Evolutionary conservation across 2,113 vertebrate species (phyloP).

Genomic region (Boleophthalmus pectinirostris): DNA sequence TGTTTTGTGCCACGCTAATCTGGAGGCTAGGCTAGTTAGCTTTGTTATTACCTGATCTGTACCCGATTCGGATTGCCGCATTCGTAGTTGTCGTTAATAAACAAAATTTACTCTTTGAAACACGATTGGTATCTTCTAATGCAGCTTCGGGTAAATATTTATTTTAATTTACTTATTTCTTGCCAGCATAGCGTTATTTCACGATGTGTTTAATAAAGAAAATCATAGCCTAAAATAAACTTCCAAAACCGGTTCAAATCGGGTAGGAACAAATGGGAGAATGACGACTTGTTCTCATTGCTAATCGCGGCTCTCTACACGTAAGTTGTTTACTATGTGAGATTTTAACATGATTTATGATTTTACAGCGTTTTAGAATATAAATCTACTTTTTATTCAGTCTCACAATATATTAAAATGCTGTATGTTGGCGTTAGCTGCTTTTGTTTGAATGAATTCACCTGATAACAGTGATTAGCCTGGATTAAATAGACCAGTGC

Average conservation of each 20-base stretch:
- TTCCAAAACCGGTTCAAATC: not conserved
- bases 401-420: not conserved
- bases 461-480: not conserved
- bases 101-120: not conserved
- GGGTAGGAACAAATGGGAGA: not conserved
- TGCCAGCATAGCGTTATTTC: not conserved
- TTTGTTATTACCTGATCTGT: not conserved
- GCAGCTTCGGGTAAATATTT: not conserved
- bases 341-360: not conserved
- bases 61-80: not conserved
- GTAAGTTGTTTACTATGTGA: not conserved
- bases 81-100: not conserved
- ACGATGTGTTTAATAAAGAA: not conserved
- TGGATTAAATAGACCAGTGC: not conserved
- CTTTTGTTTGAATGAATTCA: not conserved
- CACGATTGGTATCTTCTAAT: not conserved
- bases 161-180: not conserved
- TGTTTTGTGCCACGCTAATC: constrained; percentile 13
- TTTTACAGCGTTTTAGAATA: not conserved
- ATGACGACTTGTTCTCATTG: not conserved
- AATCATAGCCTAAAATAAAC: not conserved
- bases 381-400: not conserved
- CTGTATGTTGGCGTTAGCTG: not conserved
- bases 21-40: constrained; percentile 13
- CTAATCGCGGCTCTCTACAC: not conserved